Evolutionary conservation across 2,888 invertebrate species (phyloP), one percentile per base, ranked within the genome.

Genomic region (Stegophylla sp.): DNA sequence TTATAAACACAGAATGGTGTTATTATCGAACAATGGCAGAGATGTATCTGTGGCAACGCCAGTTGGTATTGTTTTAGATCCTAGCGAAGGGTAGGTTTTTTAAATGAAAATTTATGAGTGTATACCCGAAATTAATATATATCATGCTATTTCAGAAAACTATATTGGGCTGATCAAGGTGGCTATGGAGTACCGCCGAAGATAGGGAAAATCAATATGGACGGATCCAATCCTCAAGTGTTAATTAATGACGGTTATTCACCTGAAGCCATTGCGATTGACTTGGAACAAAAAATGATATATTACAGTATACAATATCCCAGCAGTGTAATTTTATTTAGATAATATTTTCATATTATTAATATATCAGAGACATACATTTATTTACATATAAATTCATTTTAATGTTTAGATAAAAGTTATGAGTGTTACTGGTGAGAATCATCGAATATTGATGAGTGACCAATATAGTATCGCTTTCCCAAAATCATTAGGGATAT

Each of bases 81-180:
- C 98, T 0, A 90, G 91, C n/a, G 94, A 94, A 84, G 98, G 98
- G 89, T 93, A 87, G 86, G 89, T 88, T 45, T 51, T n/a, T 61
- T 3, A 0, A n/a, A 41, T 66, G 45, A n/a, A 26, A 41, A n/a
- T n/a, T 45, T 9, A 5, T 72, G 20, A 23, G 23, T 17, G 12
- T 41, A 0, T n/a, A 64, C 23, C 48, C 23, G 23, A 15, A 53
- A 72, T 26, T 73, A n/a, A 23, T 56, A 28, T n/a, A 48, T 75
- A 17, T 2, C 45, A 43, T 26, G 34, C 7, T 73, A n/a, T 61
- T 34, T 34, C 86, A 92, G 92, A 45, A 93, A 93, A 88, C 87
- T 97, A 45, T 99, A 95, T 88, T 99, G 98, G 98, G 90, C 97
- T 13, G 99, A 99, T 86, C 94, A 95, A 84, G 98, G 98, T 13